These are phyloP conservation scores for Melieria picta DNA, from an alignment of 2,888 invertebrate genomes.

Conservation along the genomic window DNA sequence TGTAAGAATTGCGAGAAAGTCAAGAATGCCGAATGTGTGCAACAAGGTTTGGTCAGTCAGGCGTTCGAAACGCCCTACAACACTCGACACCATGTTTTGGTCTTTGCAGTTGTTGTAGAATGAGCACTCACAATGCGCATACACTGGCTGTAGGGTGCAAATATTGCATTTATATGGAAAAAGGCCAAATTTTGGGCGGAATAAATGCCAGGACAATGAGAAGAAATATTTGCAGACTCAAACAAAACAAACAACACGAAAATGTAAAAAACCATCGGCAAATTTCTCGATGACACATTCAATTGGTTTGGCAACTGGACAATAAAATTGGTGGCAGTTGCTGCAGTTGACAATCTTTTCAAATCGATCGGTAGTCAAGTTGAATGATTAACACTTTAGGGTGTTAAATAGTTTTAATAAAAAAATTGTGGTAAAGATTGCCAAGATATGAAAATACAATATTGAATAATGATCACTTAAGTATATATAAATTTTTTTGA, in stretches of 20 bases:
- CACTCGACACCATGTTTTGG: no score
- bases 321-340: background rate
- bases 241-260: background rate
- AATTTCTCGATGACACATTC: constrained; percentile 62
- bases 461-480: no score
- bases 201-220: constrained; percentile 16
- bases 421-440: no score
- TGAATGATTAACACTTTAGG: constrained; percentile 25
- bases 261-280: constrained; percentile 21
- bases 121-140: background rate
- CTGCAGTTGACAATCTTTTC: background rate
- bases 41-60: no score
- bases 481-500: no score
- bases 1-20: no score
- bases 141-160: no score
- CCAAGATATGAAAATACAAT: no score
- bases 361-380: background rate
- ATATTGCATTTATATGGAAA: background rate
- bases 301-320: constrained; percentile 51
- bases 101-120: no score
- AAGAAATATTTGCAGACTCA: constrained; percentile 7
- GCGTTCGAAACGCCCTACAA: no score
- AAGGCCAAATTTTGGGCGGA: background rate
- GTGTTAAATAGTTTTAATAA: no score
- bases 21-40: no score